phyloP scores from a whole-genome alignment of 2,888 invertebrate species.

The Tanytarsus gracilentus region DNA sequence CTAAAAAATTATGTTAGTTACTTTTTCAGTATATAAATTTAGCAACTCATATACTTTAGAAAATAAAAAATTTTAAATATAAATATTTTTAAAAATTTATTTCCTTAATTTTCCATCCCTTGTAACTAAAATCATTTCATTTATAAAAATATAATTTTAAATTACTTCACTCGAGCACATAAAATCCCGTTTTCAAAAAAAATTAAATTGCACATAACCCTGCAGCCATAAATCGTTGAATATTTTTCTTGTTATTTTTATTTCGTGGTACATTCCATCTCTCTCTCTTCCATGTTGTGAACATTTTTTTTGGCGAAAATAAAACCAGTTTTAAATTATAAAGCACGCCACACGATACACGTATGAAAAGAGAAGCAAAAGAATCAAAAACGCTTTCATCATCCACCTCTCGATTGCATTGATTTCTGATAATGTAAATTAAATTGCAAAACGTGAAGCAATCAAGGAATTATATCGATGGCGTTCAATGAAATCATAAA shows the following conservation, averaged over 20 bases:
- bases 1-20: too few species aligned
- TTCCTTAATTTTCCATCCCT: background rate
- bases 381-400: slow-evolving; percentile 6
- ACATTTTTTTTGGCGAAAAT: background rate
- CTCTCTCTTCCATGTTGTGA: background rate
- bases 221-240: slow-evolving; percentile 10
- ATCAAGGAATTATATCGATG: background rate
- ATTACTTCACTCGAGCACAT: slow-evolving; percentile 12
- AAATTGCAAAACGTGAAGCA: background rate
- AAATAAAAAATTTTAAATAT: too few species aligned
- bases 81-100: background rate
- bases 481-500: background rate
- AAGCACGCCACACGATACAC: background rate
- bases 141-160: slow-evolving; percentile 5
- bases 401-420: background rate
- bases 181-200: slow-evolving; percentile 16
- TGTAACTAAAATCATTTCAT: background rate
- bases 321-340: background rate
- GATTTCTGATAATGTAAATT: background rate
- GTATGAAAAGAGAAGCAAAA: too few species aligned
- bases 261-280: background rate
- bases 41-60: too few species aligned
- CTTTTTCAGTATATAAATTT: too few species aligned
- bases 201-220: slow-evolving; percentile 19
- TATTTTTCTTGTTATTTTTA: background rate